Evolutionary conservation across 2,113 vertebrate genomes (phyloP).

Genomic region (Glareola pratincola): DNA sequence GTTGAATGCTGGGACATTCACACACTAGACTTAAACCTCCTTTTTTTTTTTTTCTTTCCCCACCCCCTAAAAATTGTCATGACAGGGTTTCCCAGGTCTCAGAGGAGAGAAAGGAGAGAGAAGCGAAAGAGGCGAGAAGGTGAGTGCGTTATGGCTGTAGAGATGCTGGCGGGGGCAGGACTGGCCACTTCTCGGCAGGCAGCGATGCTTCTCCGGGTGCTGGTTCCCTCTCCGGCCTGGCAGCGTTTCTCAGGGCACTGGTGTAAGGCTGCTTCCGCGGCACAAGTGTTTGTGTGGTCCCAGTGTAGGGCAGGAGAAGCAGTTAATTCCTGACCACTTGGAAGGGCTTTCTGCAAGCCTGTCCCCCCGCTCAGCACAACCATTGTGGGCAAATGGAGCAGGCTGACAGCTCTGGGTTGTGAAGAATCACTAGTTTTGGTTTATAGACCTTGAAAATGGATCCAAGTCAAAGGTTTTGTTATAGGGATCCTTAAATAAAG

Average conservation of each 20-base stretch:
- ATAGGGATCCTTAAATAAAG: not conserved
- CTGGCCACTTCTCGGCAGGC: not conserved
- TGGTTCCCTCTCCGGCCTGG: not conserved
- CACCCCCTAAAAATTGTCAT: not conserved
- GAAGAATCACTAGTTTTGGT: not conserved
- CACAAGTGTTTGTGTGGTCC: not conserved
- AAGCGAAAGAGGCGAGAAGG: slow-evolving; percentile 92
- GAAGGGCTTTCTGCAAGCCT: not conserved
- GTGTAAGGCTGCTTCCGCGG: not conserved
- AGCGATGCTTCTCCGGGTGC: not conserved
- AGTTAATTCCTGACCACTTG: not conserved
- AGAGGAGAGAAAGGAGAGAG: slow-evolving; percentile 89
- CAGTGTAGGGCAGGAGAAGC: not conserved
- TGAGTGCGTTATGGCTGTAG: slow-evolving; percentile 26
- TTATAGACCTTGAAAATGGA: not conserved
- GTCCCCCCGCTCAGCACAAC: not conserved
- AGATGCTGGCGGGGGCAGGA: not conserved
- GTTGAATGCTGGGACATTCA: not conserved
- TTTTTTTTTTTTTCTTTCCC: too few species aligned
- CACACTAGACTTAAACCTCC: not conserved
- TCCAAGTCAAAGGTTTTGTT: not conserved
- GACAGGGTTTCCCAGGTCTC: slow-evolving; percentile 90
- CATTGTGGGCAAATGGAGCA: not conserved
- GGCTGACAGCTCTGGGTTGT: not conserved
- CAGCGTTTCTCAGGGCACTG: not conserved